Evolutionary conservation across 2,797 vertebrate species (phyloP).

Genomic region (Mionectes olivaceus): DNA sequence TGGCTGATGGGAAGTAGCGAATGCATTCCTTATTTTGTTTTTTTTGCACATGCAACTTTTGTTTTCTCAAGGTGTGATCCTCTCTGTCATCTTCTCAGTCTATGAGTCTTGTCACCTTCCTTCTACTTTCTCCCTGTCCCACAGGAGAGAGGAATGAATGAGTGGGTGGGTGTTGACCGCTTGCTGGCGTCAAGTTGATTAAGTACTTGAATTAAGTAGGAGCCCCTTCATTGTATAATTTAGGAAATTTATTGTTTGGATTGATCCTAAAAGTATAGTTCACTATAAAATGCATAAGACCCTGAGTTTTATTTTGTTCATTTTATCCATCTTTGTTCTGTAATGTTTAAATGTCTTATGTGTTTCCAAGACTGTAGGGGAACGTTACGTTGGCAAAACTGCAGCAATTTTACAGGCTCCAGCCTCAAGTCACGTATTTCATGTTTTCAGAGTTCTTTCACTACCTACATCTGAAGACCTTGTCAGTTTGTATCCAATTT

Average conservation of each 20-base stretch:
- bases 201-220: neutral
- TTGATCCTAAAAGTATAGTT: neutral
- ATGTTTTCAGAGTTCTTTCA: slow-evolving; percentile 48
- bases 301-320: neutral
- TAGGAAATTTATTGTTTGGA: neutral
- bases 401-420: neutral
- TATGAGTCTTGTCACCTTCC: neutral
- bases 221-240: neutral
- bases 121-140: neutral
- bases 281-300: neutral
- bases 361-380: slow-evolving; percentile 18
- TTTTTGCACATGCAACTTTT: neutral
- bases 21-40: neutral
- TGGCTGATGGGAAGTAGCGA: neutral
- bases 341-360: neutral
- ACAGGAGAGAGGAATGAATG: rapidly evolving
- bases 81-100: neutral
- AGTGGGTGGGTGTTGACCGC: neutral
- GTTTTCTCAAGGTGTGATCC: neutral
- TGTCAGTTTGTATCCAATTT: slow-evolving; percentile 62
- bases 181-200: neutral
- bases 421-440: slow-evolving; percentile 22
- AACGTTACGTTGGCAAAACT: neutral
- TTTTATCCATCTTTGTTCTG: slow-evolving; percentile 15
- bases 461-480: slow-evolving; percentile 30